These are phyloP conservation scores for Xiphophorus maculatus DNA, from an alignment of 2,113 vertebrate genomes.

Conservation along the genomic window DNA sequence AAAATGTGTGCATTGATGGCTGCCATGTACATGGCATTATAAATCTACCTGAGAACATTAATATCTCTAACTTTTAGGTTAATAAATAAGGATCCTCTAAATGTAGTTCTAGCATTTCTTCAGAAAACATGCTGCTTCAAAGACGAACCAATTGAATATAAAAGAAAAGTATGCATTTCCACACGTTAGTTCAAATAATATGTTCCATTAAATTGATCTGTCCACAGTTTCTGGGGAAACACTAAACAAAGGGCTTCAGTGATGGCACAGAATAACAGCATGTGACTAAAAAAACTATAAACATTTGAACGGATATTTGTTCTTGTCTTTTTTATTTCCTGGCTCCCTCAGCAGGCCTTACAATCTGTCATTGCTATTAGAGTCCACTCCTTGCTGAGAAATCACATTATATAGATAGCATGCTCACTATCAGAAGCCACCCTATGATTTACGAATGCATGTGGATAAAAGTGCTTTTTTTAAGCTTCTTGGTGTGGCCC, in stretches of 20 bases:
- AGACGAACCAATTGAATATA: neutral
- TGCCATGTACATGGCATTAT: conserved; percentile 45
- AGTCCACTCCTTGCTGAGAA: conserved; percentile 12
- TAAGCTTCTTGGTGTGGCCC: neutral
- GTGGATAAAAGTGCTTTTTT: neutral
- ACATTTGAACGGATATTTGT: conserved; percentile 46
- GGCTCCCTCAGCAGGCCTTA: conserved; percentile 6
- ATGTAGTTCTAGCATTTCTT: neutral
- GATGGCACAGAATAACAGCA: neutral
- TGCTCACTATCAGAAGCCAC: neutral
- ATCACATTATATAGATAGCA: conserved; percentile 4
- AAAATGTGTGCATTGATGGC: conserved; percentile 29
- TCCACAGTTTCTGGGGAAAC: neutral
- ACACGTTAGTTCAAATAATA: neutral
- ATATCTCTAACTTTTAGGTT: conserved; percentile 5
- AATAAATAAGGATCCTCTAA: conserved; percentile 14
- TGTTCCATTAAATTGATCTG: neutral
- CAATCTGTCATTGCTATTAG: conserved; percentile 2
- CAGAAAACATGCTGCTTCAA: neutral
- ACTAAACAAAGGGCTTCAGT: conserved; percentile 2
- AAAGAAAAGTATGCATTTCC: neutral
- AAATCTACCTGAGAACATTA: conserved; percentile 26
- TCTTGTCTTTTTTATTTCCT: conserved; percentile 46
- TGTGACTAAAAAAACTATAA: neutral
- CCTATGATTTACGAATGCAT: conserved; percentile 10